phyloP scores from a whole-genome alignment of 2,797 vertebrate species.

The Hemibagrus guttatus region DNA sequence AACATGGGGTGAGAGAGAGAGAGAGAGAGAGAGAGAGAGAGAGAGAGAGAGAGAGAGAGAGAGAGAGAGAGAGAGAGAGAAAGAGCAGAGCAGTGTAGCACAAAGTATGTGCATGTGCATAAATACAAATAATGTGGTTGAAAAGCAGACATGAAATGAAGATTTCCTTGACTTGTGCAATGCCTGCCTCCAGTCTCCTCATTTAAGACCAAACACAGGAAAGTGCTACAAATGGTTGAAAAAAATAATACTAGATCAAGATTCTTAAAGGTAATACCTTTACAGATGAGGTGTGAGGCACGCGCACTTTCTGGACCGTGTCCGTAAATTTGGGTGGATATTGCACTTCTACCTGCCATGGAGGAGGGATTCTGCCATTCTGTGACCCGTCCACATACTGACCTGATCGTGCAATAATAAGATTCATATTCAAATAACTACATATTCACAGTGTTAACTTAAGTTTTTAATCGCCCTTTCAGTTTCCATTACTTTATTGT shows the following conservation, averaged over 20 bases:
- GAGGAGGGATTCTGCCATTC: constrained; percentile 68
- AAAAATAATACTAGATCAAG: neutral
- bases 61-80: too few relatives aligned
- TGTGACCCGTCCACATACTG: constrained; percentile 76
- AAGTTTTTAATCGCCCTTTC: neutral
- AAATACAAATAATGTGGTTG: too few relatives aligned
- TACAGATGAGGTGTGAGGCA: constrained; percentile 77
- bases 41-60: too few relatives aligned
- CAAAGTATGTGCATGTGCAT: too few relatives aligned
- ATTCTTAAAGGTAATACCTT: constrained; percentile 70
- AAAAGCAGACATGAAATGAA: too few relatives aligned
- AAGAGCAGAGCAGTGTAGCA: too few relatives aligned
- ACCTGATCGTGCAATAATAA: constrained; percentile 62
- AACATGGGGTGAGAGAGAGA: too few relatives aligned
- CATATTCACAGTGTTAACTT: neutral
- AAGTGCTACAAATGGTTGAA: neutral
- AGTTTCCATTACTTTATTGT: neutral
- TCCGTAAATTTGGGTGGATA: constrained; percentile 73
- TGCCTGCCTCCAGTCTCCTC: too few relatives aligned
- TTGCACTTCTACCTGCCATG: constrained; percentile 77
- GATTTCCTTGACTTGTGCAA: too few relatives aligned
- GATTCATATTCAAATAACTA: neutral
- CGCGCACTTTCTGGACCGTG: constrained; percentile 68
- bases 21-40: too few relatives aligned
- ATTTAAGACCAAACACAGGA: too few relatives aligned